phyloP scores from a whole-genome alignment of 2,888 invertebrate genomes.

The Xylocampa areola region DNA sequence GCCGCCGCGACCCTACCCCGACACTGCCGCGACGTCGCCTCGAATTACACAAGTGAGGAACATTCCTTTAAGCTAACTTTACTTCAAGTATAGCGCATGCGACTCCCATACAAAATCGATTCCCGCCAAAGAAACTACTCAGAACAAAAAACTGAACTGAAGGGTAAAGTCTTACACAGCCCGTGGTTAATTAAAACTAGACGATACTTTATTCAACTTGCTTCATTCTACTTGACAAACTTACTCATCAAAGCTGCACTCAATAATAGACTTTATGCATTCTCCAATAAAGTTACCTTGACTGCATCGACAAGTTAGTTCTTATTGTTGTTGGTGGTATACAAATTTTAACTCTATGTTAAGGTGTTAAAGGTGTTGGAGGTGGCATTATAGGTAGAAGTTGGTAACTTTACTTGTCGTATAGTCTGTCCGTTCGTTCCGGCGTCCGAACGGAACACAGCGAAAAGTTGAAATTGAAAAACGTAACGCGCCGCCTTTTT shows the following conservation, averaged over 20 bases:
- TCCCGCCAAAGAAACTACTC: constrained; percentile 13
- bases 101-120: constrained; percentile 4
- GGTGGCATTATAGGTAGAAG: constrained; percentile 29
- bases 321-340: constrained; percentile 30
- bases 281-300: constrained; percentile 30
- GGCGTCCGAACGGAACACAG: constrained; percentile 48
- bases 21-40: too few species aligned
- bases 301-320: constrained; percentile 40
- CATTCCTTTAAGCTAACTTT: too few species aligned
- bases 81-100: neutral
- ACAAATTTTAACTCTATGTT: constrained; percentile 49
- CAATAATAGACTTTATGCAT: constrained; percentile 35
- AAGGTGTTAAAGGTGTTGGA: constrained; percentile 21
- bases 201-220: constrained; percentile 43
- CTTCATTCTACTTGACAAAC: constrained; percentile 30
- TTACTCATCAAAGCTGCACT: constrained; percentile 14
- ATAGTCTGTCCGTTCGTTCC: constrained; percentile 49
- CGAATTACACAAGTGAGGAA: too few species aligned
- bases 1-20: too few species aligned
- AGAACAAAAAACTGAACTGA: constrained; percentile 47
- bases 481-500: constrained; percentile 44
- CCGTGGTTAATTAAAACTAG: constrained; percentile 59
- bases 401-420: constrained; percentile 51
- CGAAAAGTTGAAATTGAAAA: constrained; percentile 69
- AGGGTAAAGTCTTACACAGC: constrained; percentile 37